A percentile compares a stretch with the other conserved stretches of the same genome.
Evolutionary conservation across 2,113 vertebrate genomes (phyloP).

Genomic region (Athene cunicularia): DNA sequence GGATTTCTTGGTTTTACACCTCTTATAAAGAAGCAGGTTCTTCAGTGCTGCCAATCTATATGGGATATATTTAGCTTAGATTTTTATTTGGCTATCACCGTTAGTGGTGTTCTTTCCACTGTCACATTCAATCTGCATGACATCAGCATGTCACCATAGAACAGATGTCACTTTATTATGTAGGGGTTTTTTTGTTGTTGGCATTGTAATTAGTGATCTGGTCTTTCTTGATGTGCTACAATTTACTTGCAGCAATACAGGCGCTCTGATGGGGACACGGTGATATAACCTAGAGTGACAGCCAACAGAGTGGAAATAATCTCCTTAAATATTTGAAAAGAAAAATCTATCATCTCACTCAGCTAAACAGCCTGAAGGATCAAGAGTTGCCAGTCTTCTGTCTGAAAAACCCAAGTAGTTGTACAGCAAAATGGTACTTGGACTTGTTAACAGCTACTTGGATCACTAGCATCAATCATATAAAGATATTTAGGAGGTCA

Average conservation of each 20-base stretch:
- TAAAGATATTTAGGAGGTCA: background rate
- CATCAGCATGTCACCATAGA: constrained; percentile 4
- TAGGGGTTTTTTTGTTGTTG: background rate
- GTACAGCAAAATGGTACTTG: background rate
- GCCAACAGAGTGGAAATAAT: constrained; percentile 19
- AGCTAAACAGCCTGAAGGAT: constrained; percentile 11
- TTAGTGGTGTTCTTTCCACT: background rate
- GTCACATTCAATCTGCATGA: constrained; percentile 29
- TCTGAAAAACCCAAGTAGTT: background rate
- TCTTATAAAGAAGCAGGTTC: background rate
- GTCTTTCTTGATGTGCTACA: background rate
- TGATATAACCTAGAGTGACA: constrained; percentile 32
- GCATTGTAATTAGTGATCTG: constrained; percentile 11
- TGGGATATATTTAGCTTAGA: background rate
- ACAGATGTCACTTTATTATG: constrained; percentile 21
- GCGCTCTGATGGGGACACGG: background rate
- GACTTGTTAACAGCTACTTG: background rate
- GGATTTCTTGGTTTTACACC: background rate
- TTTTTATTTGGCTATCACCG: background rate
- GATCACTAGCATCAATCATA: background rate
- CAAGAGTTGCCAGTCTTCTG: background rate
- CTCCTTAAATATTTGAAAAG: constrained; percentile 22
- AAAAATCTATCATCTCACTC: background rate
- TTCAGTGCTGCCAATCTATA: background rate
- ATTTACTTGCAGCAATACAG: constrained; percentile 21